phyloP scores from a whole-genome alignment of 2,888 invertebrate genomes.

The Caenorhabditis zanzibari region DNA sequence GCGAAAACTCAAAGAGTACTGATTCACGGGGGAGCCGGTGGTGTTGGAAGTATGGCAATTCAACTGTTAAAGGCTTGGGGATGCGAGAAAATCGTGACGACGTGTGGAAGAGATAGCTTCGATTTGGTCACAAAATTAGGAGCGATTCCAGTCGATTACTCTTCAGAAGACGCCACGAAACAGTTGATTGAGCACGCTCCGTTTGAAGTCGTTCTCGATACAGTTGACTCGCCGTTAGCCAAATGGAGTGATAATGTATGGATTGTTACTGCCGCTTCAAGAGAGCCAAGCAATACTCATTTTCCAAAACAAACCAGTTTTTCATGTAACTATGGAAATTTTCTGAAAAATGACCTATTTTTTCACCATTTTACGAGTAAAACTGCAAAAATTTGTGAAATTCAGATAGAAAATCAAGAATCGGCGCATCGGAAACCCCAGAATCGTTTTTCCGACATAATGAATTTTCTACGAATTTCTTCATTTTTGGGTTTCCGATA shows the following conservation, averaged over 20 bases:
- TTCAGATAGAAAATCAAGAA: no score
- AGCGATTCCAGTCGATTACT: slow-evolving; percentile 90
- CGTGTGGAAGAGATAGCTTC: slow-evolving; percentile 88
- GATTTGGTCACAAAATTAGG: slow-evolving; percentile 87
- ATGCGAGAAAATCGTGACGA: slow-evolving; percentile 88
- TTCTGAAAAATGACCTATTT: no score
- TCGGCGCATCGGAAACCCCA: no score
- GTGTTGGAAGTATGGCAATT: slow-evolving; percentile 92
- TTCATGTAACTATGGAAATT: no score
- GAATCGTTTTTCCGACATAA: no score
- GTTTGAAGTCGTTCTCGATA: slow-evolving; percentile 92
- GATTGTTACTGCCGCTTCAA: not conserved
- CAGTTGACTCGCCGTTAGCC: slow-evolving; percentile 86
- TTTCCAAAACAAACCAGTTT: no score
- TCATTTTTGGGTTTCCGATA: no score
- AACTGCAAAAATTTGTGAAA: no score
- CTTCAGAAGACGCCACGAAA: slow-evolving; percentile 86
- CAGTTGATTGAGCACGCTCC: slow-evolving; percentile 87
- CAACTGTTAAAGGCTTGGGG: slow-evolving; percentile 89
- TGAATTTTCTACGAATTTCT: no score
- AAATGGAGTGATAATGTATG: slow-evolving; percentile 76
- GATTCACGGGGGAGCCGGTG: slow-evolving; percentile 93
- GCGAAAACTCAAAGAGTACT: slow-evolving; percentile 84
- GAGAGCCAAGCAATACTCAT: no score
- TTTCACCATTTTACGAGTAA: no score